phyloP scores from a whole-genome alignment of 64 coral and sea anemone species.

The Exaiptasia diaphana region DNA sequence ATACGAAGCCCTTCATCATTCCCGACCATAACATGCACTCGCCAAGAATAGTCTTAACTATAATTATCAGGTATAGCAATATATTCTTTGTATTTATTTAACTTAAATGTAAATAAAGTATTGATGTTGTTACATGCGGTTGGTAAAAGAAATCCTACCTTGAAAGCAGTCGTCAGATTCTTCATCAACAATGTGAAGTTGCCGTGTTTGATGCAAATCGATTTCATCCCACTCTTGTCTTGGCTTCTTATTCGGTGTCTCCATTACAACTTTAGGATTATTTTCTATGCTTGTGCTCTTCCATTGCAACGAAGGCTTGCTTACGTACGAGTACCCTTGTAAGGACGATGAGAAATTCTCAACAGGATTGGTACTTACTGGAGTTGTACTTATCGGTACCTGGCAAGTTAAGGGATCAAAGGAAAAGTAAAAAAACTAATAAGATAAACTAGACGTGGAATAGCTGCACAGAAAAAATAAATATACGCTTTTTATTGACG shows the following conservation, averaged over 20 bases:
- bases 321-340: neutral
- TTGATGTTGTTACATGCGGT: no score
- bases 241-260: neutral
- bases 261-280: neutral
- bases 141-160: conserved; percentile 1
- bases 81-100: no score
- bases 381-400: conserved; percentile 3
- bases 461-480: no score
- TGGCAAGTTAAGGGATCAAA: no score
- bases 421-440: no score
- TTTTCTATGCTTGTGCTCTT: neutral
- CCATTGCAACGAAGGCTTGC: neutral
- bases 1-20: no score
- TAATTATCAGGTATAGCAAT: no score
- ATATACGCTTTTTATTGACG: no score
- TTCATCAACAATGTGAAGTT: neutral
- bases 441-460: neutral
- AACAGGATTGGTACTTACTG: neutral
- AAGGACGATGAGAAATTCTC: neutral
- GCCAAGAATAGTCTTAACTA: no score
- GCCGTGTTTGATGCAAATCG: neutral
- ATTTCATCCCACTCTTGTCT: neutral
- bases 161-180: neutral
- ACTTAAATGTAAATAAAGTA: no score
- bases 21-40: no score